Evolutionary conservation across 2,888 invertebrate species (phyloP).

Genomic region (Arge pagana): DNA sequence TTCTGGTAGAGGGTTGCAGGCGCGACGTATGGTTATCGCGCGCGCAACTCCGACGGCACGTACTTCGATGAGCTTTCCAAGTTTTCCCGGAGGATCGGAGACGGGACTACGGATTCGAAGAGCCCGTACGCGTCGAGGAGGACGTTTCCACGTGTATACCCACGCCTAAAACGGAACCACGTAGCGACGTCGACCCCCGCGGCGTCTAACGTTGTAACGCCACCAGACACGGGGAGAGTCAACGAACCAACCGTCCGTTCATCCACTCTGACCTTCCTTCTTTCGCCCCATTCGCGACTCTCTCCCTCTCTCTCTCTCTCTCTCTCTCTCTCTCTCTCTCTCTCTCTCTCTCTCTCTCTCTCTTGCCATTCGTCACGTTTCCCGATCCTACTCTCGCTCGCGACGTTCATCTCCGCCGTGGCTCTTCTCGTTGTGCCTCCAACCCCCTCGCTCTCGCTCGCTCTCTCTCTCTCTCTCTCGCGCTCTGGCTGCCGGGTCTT

Average conservation of each 20-base stretch:
- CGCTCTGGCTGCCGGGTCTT: neutral
- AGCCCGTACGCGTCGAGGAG: no score
- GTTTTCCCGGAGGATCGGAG: no score
- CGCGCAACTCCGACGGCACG: no score
- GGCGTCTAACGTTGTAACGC: neutral
- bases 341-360: constrained; percentile 1
- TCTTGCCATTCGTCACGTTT: constrained; percentile 4
- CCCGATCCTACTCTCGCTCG: constrained; percentile 21
- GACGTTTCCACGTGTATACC: no score
- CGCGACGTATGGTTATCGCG: no score
- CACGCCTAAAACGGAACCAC: no score
- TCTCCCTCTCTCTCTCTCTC: constrained; percentile 13
- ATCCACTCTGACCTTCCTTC: constrained; percentile 16
- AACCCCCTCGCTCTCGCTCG: constrained; percentile 8
- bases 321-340: constrained; percentile 17
- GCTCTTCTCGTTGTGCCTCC: constrained; percentile 21
- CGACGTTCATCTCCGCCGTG: no score
- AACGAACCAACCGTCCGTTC: neutral
- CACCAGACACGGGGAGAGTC: neutral
- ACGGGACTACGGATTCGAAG: no score
- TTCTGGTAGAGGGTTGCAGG: no score
- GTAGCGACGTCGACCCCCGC: neutral
- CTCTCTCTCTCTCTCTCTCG: constrained; percentile 8
- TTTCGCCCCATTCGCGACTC: constrained; percentile 1
- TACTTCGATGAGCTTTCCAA: no score